Conservation (phyloP, 2,888 invertebrate species). For the Baronia brevicornis region DNA sequence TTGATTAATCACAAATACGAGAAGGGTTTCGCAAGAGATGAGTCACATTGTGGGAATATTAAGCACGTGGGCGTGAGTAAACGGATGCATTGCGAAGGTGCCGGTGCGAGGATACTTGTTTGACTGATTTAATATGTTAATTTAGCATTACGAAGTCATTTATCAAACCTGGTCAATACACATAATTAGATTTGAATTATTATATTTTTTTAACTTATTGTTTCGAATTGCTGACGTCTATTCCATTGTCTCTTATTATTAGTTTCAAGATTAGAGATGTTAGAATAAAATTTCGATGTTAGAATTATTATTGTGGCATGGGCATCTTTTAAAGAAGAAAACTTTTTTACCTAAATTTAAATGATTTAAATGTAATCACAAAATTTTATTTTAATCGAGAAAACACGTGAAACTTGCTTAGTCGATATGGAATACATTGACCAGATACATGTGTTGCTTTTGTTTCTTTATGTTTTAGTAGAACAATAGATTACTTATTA, state of each 20-base stretch:
- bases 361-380: too few species aligned
- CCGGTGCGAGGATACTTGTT: constrained; percentile 17
- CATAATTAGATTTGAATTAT: constrained; percentile 10
- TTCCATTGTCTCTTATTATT: background rate
- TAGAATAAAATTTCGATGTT: too few species aligned
- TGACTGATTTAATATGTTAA: constrained; percentile 30
- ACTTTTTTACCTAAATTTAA: too few species aligned
- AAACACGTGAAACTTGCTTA: too few species aligned
- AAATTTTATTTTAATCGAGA: too few species aligned
- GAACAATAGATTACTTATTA: too few species aligned
- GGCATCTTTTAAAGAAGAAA: too few species aligned
- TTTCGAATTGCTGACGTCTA: background rate
- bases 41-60: constrained; percentile 48
- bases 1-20: constrained; percentile 28
- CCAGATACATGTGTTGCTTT: too few species aligned
- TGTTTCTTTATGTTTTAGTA: too few species aligned
- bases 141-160: constrained; percentile 27
- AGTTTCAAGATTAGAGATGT: too few species aligned
- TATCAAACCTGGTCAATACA: constrained; percentile 20
- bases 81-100: constrained; percentile 33
- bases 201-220: background rate
- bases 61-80: constrained; percentile 36
- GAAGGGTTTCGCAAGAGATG: constrained; percentile 41
- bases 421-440: too few species aligned
- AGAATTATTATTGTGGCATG: too few species aligned